Percentiles rank a stretch among this genome's conserved stretches.
Conservation (phyloP, 2,797 vertebrate genomes). For the Hyperoplus lanceolatus region DNA sequence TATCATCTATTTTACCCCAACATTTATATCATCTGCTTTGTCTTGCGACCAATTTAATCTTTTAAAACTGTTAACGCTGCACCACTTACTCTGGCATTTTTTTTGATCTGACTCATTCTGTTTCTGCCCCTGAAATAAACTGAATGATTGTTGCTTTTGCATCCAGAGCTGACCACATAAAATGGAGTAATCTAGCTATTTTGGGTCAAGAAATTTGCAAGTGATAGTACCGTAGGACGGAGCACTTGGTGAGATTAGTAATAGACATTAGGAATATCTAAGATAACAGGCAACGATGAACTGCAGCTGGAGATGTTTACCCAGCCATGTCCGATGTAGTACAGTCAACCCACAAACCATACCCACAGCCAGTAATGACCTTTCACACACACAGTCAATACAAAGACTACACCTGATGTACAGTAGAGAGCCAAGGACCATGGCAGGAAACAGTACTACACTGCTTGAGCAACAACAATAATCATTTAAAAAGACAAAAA, state of each 20-base stretch:
- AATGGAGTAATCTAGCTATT: conserved; percentile 61
- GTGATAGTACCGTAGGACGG: conserved; percentile 60
- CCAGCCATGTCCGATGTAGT: conserved; percentile 67
- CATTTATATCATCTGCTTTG: conserved; percentile 71
- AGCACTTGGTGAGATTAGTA: conserved; percentile 68
- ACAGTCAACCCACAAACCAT: conserved; percentile 62
- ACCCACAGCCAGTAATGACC: conserved; percentile 65
- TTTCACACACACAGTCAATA: conserved; percentile 72
- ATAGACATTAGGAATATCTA: conserved; percentile 61
- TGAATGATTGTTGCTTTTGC: conserved; percentile 65
- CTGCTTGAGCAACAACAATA: conserved; percentile 89
- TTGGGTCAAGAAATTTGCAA: conserved; percentile 60
- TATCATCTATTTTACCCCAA: conserved; percentile 51
- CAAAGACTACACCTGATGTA: conserved; percentile 77
- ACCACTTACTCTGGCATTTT: conserved; percentile 63
- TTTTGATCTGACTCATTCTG: conserved; percentile 60
- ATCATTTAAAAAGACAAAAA: conserved; percentile 89
- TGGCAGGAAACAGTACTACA: conserved; percentile 88
- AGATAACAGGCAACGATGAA: conserved; percentile 64
- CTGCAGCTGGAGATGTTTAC: conserved; percentile 73
- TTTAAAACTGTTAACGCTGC: conserved; percentile 67
- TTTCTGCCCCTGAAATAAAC: conserved; percentile 65
- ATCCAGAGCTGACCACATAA: conserved; percentile 62
- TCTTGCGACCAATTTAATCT: conserved; percentile 65
- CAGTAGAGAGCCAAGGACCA: conserved; percentile 84